Conservation (phyloP, 2,888 invertebrate genomes). For the Lycophotia porphyrea region DNA sequence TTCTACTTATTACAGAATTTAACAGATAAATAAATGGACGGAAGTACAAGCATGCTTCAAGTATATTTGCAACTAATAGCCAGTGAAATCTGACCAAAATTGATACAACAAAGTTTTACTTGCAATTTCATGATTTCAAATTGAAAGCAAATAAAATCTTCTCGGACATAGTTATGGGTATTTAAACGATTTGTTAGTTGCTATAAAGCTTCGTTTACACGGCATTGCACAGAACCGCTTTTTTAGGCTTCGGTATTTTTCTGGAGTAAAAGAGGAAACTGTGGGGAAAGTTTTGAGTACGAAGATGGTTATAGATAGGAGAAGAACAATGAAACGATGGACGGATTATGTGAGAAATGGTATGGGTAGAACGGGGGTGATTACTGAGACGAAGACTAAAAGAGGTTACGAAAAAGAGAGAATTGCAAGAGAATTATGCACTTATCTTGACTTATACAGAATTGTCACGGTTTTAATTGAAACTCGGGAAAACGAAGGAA, state of each 20-base stretch:
- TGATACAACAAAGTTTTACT: conserved; percentile 18
- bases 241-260: neutral
- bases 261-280: neutral
- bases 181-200: conserved; percentile 17
- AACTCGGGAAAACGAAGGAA: neutral
- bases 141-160: conserved; percentile 24
- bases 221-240: neutral
- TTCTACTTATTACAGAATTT: conserved; percentile 13
- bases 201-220: neutral
- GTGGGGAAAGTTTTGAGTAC: neutral
- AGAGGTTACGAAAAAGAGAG: neutral
- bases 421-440: neutral
- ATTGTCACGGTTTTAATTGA: neutral
- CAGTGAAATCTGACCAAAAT: neutral
- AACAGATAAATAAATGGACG: neutral
- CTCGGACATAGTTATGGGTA: conserved; percentile 21
- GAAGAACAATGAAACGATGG: neutral
- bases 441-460: too few species aligned
- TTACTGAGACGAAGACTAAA: neutral
- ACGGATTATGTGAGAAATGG: neutral
- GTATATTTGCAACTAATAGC: conserved; percentile 10
- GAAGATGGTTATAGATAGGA: neutral
- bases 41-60: neutral
- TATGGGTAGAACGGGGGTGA: neutral
- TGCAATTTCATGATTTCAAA: conserved; percentile 21